Evolutionary conservation across 2,113 vertebrate species (phyloP).

Genomic region (Osmerus mordax): DNA sequence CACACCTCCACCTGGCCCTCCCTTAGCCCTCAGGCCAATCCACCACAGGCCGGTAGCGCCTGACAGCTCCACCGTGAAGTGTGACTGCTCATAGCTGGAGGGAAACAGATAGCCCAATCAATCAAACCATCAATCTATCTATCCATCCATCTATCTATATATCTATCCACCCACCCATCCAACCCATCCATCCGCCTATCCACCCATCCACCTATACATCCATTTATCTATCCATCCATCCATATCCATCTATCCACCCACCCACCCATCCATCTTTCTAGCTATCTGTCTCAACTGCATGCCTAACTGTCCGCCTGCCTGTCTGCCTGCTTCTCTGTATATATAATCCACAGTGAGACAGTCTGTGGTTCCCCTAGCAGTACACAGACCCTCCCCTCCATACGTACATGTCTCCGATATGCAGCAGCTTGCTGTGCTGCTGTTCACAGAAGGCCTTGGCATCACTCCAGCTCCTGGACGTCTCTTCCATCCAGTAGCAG

Average conservation of each 20-base stretch:
- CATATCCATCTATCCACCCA: neutral
- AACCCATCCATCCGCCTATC: neutral
- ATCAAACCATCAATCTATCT: too few species aligned
- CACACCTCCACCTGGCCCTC: slow-evolving; percentile 55
- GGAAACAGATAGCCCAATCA: neutral
- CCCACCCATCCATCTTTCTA: neutral
- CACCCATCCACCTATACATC: too few species aligned
- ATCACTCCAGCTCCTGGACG: slow-evolving; percentile 53
- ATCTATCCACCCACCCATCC: neutral
- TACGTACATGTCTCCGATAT: slow-evolving; percentile 72
- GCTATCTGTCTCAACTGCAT: too few species aligned
- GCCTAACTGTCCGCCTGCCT: too few species aligned
- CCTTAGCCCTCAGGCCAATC: slow-evolving; percentile 66
- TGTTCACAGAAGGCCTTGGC: slow-evolving; percentile 67
- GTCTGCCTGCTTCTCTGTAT: too few species aligned
- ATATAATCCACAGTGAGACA: too few species aligned
- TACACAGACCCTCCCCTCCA: neutral
- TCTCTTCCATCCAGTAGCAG: slow-evolving; percentile 75
- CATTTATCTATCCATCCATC: neutral
- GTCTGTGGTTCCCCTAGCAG: too few species aligned
- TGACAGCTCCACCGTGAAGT: slow-evolving; percentile 65
- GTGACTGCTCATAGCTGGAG: slow-evolving; percentile 73
- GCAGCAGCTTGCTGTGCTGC: slow-evolving; percentile 57
- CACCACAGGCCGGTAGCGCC: slow-evolving; percentile 68
- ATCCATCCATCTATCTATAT: neutral